A percentile compares a stretch with the other conserved stretches of the same genome.
Evolutionary conservation across 2,113 vertebrate species (phyloP).

Genomic region (Bubalus kerabau): DNA sequence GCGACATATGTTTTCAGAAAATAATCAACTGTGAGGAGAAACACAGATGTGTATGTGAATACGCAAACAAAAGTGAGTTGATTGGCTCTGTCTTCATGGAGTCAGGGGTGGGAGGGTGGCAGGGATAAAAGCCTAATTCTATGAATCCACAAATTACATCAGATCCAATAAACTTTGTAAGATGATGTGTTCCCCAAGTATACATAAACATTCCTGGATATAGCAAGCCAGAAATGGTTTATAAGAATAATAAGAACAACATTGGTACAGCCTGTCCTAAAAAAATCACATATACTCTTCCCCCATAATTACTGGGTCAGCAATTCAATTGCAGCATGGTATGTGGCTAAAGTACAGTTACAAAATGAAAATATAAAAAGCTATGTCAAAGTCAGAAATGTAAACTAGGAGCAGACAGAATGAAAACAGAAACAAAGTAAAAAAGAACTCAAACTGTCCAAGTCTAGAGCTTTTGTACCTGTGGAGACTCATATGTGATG

Average conservation of each 20-base stretch:
- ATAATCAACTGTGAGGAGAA: neutral
- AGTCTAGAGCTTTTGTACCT: slow-evolving; percentile 81
- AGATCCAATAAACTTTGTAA: neutral
- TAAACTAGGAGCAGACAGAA: neutral
- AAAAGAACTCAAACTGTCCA: neutral
- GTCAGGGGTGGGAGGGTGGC: neutral
- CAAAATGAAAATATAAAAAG: neutral
- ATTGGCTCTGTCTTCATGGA: neutral
- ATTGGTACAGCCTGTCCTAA: neutral
- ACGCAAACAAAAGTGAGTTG: neutral
- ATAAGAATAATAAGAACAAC: neutral
- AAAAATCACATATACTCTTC: neutral
- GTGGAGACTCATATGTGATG: slow-evolving; percentile 97
- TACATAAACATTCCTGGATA: neutral
- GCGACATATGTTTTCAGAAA: neutral
- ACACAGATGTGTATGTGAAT: neutral
- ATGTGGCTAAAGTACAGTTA: neutral
- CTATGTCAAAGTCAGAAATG: neutral
- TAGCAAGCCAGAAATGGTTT: neutral
- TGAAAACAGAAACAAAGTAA: neutral
- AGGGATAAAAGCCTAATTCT: neutral
- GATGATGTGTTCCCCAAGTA: neutral
- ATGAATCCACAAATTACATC: neutral
- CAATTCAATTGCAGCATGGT: neutral
- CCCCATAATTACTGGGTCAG: neutral